These are phyloP conservation scores for Machimus atricapillus DNA, from an alignment of 2,888 invertebrate genomes.

Conservation along the genomic window DNA sequence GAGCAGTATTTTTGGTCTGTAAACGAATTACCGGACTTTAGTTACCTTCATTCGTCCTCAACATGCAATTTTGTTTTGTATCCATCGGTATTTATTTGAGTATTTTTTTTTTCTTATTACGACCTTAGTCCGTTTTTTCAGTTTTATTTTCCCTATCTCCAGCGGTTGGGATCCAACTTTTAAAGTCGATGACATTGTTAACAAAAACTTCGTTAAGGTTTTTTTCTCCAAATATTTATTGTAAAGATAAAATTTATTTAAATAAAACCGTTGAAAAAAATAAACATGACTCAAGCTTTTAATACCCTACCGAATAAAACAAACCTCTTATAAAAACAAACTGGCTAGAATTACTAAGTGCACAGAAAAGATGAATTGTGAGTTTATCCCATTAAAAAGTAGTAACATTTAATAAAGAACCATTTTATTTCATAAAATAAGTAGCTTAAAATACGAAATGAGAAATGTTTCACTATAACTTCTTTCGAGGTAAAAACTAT, in stretches of 20 bases:
- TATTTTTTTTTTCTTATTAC: neutral
- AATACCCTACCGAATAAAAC: neutral
- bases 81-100: neutral
- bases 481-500: too few species aligned
- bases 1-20: neutral
- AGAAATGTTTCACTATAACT: too few species aligned
- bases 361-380: too few species aligned
- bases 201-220: neutral
- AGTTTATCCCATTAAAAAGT: too few species aligned
- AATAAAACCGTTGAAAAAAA: neutral
- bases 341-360: too few species aligned
- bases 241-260: constrained; percentile 9
- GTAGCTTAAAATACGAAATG: too few species aligned
- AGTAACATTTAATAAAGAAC: too few species aligned
- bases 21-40: neutral
- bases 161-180: neutral
- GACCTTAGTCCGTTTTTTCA: neutral
- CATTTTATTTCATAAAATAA: too few species aligned
- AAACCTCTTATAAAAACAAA: too few species aligned
- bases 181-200: constrained; percentile 1
- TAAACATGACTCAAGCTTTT: neutral
- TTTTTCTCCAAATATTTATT: constrained; percentile 17
- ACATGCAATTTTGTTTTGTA: neutral
- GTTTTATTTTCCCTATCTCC: neutral
- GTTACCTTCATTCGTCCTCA: neutral